Base-by-base conservation (phyloP, 2,888 invertebrate species). In the Sinotaia quadrata region DNA sequence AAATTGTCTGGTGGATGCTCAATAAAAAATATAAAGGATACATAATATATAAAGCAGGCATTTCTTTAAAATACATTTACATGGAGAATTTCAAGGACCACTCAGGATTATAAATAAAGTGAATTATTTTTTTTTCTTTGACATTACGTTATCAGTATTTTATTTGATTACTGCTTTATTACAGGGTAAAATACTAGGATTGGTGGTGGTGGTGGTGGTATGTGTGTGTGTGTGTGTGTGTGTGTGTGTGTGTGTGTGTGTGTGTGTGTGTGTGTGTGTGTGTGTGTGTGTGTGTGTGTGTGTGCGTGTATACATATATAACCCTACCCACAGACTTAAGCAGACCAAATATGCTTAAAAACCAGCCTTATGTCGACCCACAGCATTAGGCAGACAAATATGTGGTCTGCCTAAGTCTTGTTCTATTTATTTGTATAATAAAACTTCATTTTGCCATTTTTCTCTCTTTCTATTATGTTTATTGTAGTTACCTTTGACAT, bases 171-270 rank as follows among this genome's bases (percentile, higher is more conserved):
- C n/a, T n/a, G n/a, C n/a, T n/a, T n/a, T n/a, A n/a, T n/a, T n/a
- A n/a, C n/a, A n/a, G n/a, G n/a, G n/a, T n/a, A n/a, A n/a, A n/a
- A 29, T 8, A 36, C 29, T 8, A 27, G 49, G 7, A 21, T 18
- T 27, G 21, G 27, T 51, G 31, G 18, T 7, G 7, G 33, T 57
- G 2, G 31, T 33, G 57, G 4, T n/a, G 8, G 56, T 4, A 12
- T 29, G 27, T 33, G 56, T 56, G 33, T 56, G n/a, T 33, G 56
- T 56, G 33, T 56, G 33, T 56, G 31, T 56, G 33, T 31, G 56
- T 56, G 56, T 29, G 56, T 33, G 33, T 31, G 56, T 56, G 56
- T 31, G 33, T 33, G 56, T 31, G 18, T 15, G 56, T 5, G 56
- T 31, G 34, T 57, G 33, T 33, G 34, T 57, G 56, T 57, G 56